phyloP scores from a whole-genome alignment of 1,140 invertebrate genomes.

The Drosophila rhopaloa region DNA sequence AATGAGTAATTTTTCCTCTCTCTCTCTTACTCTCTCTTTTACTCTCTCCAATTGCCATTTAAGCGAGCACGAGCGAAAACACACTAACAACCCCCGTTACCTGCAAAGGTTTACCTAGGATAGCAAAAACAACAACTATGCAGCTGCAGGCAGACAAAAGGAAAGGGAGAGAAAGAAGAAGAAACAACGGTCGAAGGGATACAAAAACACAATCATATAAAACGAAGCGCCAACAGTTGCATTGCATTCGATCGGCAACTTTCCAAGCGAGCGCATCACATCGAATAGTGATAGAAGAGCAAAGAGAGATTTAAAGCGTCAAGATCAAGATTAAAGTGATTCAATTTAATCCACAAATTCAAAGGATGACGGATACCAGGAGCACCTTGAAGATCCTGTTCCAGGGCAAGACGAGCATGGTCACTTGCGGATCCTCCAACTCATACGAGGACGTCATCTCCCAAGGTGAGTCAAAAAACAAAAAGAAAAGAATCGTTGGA shows the following conservation, averaged over 20 bases:
- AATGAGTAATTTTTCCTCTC: conserved; percentile 31
- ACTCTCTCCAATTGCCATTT: conserved; percentile 20
- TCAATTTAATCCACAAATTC: conserved; percentile 1
- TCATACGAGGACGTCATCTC: conserved; percentile 60
- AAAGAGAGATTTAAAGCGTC: background rate
- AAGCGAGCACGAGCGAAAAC: conserved; percentile 24
- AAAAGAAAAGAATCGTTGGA: background rate
- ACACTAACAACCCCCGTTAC: conserved; percentile 31
- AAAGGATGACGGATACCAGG: conserved; percentile 34
- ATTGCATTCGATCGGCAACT: conserved; percentile 40
- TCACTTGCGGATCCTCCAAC: conserved; percentile 51
- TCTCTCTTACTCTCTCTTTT: conserved; percentile 3
- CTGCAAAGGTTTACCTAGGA: conserved; percentile 15
- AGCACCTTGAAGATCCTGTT: conserved; percentile 63
- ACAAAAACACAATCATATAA: conserved; percentile 13
- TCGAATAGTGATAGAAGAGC: too few relatives aligned
- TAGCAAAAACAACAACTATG: conserved; percentile 2
- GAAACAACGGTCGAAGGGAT: conserved; percentile 8
- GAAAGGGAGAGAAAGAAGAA: background rate
- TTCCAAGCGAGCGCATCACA: conserved; percentile 30
- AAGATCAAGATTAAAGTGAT: background rate
- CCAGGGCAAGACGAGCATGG: conserved; percentile 44
- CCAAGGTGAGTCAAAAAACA: conserved; percentile 47
- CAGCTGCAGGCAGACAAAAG: conserved; percentile 31
- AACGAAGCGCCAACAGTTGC: conserved; percentile 29